Evolutionary conservation across 2,888 invertebrate species (phyloP).

Genomic region (Euzetes globulus): DNA sequence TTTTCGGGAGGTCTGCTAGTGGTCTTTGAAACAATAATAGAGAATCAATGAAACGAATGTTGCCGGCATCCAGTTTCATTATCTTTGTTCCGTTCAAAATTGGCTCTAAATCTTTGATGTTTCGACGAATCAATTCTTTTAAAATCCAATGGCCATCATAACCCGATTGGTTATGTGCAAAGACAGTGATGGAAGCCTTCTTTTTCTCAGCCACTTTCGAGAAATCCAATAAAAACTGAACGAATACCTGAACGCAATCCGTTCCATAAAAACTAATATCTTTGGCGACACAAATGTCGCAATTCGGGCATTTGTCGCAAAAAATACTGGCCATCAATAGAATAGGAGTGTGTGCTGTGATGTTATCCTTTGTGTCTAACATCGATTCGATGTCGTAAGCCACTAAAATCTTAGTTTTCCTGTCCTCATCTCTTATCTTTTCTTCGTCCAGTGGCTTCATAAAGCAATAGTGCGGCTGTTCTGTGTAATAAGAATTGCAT

Average conservation of each 20-base stretch:
- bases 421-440: background rate
- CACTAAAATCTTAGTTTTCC: background rate
- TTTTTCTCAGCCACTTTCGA: background rate
- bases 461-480: background rate
- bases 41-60: background rate
- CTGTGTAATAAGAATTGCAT: too few relatives aligned
- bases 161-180: background rate
- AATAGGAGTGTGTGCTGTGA: background rate
- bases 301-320: background rate
- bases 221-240: background rate
- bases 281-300: background rate
- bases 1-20: background rate
- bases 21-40: background rate
- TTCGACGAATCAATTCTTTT: background rate
- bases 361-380: background rate
- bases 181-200: background rate
- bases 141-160: background rate
- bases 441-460: background rate
- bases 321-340: background rate
- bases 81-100: background rate
- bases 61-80: background rate
- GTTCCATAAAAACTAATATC: background rate
- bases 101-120: background rate
- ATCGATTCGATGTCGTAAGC: background rate
- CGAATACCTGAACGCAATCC: background rate